Evolutionary conservation across 2,113 vertebrate genomes (phyloP), one percentile per base, ranked within the genome.

Genomic region (Calyptommatus sinebrachiatus): DNA sequence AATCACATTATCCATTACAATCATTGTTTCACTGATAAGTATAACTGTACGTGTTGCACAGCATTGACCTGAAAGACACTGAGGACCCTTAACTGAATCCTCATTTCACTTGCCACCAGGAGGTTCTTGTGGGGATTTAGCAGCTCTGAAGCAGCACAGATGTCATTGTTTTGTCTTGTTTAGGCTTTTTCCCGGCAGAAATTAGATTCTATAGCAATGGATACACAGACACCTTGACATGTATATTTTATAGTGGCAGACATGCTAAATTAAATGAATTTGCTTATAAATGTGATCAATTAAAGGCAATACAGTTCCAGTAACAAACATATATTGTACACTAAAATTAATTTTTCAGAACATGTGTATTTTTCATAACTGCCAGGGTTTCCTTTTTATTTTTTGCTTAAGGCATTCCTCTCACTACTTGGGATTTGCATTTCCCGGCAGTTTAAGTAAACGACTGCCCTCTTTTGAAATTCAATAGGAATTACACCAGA

Each of bases 401-500:
- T 83, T 88, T 89, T 76, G 53, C 76, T 83, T 7, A 63, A 89
- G 79, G 29, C 87, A 78, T 84, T 85, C 91, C 86, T 87, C 69
- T n/a, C 35, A 81, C 73, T 41, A 0, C 73, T 75, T 76, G 80
- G 82, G 75, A 0, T 29, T 72, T 41, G 82, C 48, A 10, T 41
- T n/a, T 86, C 7, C n/a, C 20, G 69, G 85, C 85, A 89, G 91
- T 83, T 78, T 91, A 83, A 89, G 94, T 84, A 89, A 91, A 88
- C 90, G 94, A 93, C 94, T 95, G 95, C 95, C 95, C 95, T 95
- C 95, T 95, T 82, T 95, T 94, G 95, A 94, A 88, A 89, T 76
- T 84, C 74, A 72, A 84, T 81, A 35, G 4, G 61, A 80, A 89
- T 79, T 92, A 82, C 94, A 94, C n/a, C 71, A 76, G 87, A 29